Evolutionary conservation across 2,113 vertebrate genomes (phyloP), one percentile per base, ranked within the genome.

Genomic region (Hystrix cristata): DNA sequence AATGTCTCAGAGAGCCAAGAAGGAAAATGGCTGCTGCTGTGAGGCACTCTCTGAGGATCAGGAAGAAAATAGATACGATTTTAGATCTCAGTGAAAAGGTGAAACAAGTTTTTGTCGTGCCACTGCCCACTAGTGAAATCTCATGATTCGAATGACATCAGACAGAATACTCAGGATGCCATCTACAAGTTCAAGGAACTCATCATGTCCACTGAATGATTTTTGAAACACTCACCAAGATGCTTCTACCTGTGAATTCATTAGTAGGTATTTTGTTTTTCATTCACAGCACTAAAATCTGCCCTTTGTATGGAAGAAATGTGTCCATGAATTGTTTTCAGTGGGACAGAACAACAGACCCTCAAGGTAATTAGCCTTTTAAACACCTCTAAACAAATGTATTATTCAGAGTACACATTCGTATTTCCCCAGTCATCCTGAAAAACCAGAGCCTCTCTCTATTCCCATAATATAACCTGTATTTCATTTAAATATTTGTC

Each of bases 41-140:
- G 43, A 57, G 76, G 94, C 51, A 76, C 38, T 95, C 76, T 81
- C 76, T 46, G 34, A 87, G 46, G 67, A 25, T 64, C 57, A 76
- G 74, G 31, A 69, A 95, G 27, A 92, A 95, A 92, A 87, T 72
- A 83, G 80, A 94, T 92, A 90, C 74, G 11, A 84, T 38, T 85
- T 96, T 69, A 92, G 19, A 82, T 1, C 13, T 38, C 46, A 0
- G 31, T 59, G 38, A n/a, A 82, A 79, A 82, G 53, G 59, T 59
- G 25, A 90, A 78, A 82, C 51, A 46, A 74, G n/a, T 1, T 55
- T 71, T 8, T 71, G 90, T 72, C 59, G 38, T 92, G 48, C 82
- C 19, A 62, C 60, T 18, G n/a, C 7, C 48, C 0, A 46, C 64
- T 60, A 38, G 14, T 67, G 94, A 55, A 84, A 3, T 69, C 48